Evolutionary conservation across 2,797 vertebrate genomes (phyloP), one percentile per base, ranked within the genome.

Genomic region (Cetoscarus ocellatus): DNA sequence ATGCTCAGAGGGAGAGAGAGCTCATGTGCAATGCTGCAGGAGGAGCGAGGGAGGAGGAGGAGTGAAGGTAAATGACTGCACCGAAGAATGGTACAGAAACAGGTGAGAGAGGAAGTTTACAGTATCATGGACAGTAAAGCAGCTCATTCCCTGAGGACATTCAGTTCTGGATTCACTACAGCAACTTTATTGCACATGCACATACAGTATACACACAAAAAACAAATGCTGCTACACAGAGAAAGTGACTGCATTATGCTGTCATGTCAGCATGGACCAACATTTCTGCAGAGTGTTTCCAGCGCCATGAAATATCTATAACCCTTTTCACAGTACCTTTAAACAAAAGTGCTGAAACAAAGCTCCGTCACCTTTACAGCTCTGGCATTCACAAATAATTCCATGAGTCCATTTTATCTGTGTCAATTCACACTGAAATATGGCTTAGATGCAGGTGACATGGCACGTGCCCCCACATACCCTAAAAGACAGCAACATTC

Each of bases 71-170:
- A 83, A 86, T 55, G 69, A 73, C 70, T 81, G 71, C 62, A 66
- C 69, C 69, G 56, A 66, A 6, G 27, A 39, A 58, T 65, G 38
- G 51, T 47, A 49, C 56, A 55, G 70, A 83, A 76, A 85, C 73
- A 75, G 74, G 66, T 80, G 61, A 82, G 83, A 75, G 70, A 73
- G 74, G 72, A 70, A 82, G 70, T 75, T 83, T 73, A 75, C 78
- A 67, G 70, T 50, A 51, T 58, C 79, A 70, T 75, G 78, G 64
- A 73, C 70, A 65, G 75, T 77, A 79, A 80, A 79, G 77, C 59
- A 73, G 61, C 82, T 74, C 62, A 71, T 79, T 79, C 64, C 85
- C 85, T 64, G 34, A 65, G 73, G 77, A 52, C 67, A 67, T 60
- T 58, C 47, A 52, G 43, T 44, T 67, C 13, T 18, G 69, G 69